phyloP scores from a whole-genome alignment of 1,140 invertebrate genomes.

The Coboldia fuscipes region DNA sequence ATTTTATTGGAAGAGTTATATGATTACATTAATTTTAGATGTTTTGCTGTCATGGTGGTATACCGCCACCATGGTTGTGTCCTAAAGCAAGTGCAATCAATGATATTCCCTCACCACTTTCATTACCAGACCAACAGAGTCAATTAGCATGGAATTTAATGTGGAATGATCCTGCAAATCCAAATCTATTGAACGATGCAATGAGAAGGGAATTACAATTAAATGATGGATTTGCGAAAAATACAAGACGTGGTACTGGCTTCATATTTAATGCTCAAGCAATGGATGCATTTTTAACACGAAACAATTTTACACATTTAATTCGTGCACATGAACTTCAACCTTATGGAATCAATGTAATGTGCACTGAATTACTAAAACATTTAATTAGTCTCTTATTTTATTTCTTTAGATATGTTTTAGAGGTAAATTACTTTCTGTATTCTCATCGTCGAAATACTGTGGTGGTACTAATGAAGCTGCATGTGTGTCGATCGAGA shows the following conservation, averaged over 20 bases:
- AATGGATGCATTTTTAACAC: conserved; percentile 36
- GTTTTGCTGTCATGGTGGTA: conserved; percentile 55
- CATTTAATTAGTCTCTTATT: too few relatives aligned
- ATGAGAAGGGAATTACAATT: conserved; percentile 26
- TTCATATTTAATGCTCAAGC: conserved; percentile 45
- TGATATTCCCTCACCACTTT: conserved; percentile 36
- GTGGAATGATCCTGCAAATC: conserved; percentile 58
- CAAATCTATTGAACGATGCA: conserved; percentile 6
- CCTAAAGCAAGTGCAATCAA: conserved; percentile 28
- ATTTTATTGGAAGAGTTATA: too few relatives aligned
- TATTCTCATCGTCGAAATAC: too few relatives aligned
- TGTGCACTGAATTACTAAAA: too few relatives aligned
- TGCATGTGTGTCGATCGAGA: too few relatives aligned
- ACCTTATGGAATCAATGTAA: conserved; percentile 43
- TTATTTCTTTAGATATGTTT: too few relatives aligned
- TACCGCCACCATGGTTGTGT: conserved; percentile 39
- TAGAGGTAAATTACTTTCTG: too few relatives aligned
- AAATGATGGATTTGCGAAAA: conserved; percentile 44
- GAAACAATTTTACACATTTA: conserved; percentile 40
- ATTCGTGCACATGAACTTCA: conserved; percentile 52
- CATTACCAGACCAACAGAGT: conserved; percentile 38
- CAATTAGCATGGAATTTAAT: conserved; percentile 50
- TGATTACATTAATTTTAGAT: too few relatives aligned
- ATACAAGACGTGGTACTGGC: conserved; percentile 42
- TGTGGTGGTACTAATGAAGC: too few relatives aligned